Conservation (phyloP, 2,888 invertebrate species). For the Stenodema calcarata region DNA sequence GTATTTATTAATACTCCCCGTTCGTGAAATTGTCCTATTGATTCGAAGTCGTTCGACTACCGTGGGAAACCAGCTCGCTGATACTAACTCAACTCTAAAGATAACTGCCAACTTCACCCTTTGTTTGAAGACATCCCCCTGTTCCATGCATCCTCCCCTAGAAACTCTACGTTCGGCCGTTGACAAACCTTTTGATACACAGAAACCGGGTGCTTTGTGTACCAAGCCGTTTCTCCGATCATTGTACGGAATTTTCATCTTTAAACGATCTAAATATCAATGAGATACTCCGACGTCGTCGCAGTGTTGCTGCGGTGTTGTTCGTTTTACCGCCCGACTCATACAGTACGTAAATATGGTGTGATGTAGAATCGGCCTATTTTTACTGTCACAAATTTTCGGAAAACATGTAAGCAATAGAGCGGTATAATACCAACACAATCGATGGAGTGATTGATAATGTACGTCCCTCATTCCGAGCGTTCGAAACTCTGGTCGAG, state of each 20-base stretch:
- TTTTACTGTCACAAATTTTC: too few relatives aligned
- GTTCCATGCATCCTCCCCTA: neutral
- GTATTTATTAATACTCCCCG: neutral
- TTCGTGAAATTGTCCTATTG: neutral
- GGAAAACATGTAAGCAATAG: too few relatives aligned
- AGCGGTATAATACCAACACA: too few relatives aligned
- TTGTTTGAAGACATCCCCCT: neutral
- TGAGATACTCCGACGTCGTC: neutral
- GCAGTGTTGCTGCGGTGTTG: too few relatives aligned
- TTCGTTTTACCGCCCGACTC: too few relatives aligned
- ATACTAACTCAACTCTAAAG: neutral
- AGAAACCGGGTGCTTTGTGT: neutral
- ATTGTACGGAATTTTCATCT: neutral
- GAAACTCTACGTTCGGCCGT: neutral
- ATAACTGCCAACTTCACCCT: neutral
- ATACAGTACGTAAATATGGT: too few relatives aligned
- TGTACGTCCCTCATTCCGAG: too few relatives aligned
- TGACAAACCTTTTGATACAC: neutral
- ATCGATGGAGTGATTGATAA: too few relatives aligned
- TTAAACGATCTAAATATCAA: neutral
- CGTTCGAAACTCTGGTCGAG: neutral
- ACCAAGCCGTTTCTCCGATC: neutral
- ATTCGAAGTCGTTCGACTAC: neutral
- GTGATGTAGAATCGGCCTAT: too few relatives aligned
- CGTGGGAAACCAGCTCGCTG: neutral